Conservation (phyloP, 2,888 invertebrate genomes). For the Amphimallon solstitiale region DNA sequence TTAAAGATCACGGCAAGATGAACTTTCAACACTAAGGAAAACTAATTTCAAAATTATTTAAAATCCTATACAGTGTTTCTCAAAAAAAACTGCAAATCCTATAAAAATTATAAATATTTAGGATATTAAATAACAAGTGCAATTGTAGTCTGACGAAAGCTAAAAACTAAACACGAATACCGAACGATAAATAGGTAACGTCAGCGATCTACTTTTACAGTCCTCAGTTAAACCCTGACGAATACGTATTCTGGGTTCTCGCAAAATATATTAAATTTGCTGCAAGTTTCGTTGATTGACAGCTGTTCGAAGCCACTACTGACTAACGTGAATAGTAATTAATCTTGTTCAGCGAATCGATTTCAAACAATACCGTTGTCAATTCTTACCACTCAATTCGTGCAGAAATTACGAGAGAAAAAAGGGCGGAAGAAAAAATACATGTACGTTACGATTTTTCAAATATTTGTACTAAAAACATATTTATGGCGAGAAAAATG, state of each 20-base stretch:
- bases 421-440: conserved; percentile 6
- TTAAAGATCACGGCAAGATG: too few relatives aligned
- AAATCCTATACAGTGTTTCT: too few relatives aligned
- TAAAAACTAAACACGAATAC: conserved; percentile 8
- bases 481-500: too few relatives aligned
- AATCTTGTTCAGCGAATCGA: conserved; percentile 51
- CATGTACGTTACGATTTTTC: too few relatives aligned
- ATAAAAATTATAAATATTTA: conserved; percentile 20
- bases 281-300: conserved; percentile 47
- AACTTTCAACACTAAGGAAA: too few relatives aligned
- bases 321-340: conserved; percentile 49
- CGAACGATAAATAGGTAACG: conserved; percentile 14
- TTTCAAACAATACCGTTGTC: conserved; percentile 47
- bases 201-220: conserved; percentile 5
- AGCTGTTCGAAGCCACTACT: conserved; percentile 44
- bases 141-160: background rate
- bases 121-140: conserved; percentile 36
- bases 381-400: conserved; percentile 22
- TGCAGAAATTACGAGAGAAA: background rate
- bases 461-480: too few relatives aligned
- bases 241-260: conserved; percentile 26
- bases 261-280: conserved; percentile 37
- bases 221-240: conserved; percentile 31
- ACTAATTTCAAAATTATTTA: too few relatives aligned
- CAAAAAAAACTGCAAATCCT: too few relatives aligned